A percentile compares a stretch with the other conserved stretches of the same genome.
These are phyloP conservation scores for Tetramorium alpestre DNA, from an alignment of 1,140 invertebrate species.

Conservation along the genomic window DNA sequence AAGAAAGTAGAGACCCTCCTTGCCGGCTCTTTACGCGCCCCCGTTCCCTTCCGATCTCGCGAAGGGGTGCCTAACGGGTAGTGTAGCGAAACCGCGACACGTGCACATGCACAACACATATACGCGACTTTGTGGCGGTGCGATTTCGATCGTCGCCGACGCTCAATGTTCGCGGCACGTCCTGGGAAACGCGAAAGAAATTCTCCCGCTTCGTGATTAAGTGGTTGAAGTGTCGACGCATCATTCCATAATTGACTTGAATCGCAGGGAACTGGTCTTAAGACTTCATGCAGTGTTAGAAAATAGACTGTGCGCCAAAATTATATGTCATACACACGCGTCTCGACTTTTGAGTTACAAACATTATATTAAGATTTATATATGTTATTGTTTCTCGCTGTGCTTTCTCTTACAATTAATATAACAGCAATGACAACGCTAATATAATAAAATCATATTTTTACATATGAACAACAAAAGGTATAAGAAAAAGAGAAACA, in stretches of 20 bases:
- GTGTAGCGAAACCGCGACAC: neutral
- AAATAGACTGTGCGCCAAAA: neutral
- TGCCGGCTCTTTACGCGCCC: conserved; percentile 56
- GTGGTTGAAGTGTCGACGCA: neutral
- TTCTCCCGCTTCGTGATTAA: conserved; percentile 12
- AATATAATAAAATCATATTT: neutral
- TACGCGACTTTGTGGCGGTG: neutral
- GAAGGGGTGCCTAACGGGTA: neutral
- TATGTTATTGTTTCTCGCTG: neutral
- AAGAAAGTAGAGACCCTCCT: conserved; percentile 70
- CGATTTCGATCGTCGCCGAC: conserved; percentile 47
- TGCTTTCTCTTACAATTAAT: neutral
- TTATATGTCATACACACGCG: neutral
- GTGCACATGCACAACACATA: neutral
- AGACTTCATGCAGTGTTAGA: neutral
- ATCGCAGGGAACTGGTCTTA: neutral
- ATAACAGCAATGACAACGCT: too few species aligned
- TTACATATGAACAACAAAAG: neutral
- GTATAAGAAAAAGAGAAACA: neutral
- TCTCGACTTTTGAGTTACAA: neutral
- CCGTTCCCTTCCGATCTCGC: neutral
- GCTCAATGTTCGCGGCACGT: conserved; percentile 10
- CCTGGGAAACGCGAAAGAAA: conserved; percentile 3
- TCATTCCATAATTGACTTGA: neutral
- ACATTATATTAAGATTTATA: neutral